Percentiles rank a stretch among this genome's conserved stretches.
phyloP scores from a whole-genome alignment of 2,113 vertebrate species.

The Bos indicus region DNA sequence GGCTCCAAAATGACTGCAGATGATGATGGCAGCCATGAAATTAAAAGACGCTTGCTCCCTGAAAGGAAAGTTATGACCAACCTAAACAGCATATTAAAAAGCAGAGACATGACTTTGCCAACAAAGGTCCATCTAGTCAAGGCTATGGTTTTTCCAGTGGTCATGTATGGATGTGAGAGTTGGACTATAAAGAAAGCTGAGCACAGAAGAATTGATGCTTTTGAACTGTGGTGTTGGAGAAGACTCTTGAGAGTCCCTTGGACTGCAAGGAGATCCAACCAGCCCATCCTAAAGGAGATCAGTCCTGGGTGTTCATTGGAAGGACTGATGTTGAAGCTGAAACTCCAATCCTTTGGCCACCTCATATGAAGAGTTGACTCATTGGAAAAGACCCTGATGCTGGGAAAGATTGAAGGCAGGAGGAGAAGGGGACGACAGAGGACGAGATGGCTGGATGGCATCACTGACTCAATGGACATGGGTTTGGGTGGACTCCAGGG shows the following conservation, averaged over 20 bases:
- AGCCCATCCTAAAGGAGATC: background rate
- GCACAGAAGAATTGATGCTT: accelerated
- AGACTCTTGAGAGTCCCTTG: background rate
- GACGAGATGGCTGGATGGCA: background rate
- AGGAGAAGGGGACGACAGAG: background rate
- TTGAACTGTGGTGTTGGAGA: background rate
- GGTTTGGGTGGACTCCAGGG: accelerated
- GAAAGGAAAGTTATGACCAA: background rate
- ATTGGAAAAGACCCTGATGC: background rate
- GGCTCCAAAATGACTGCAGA: background rate
- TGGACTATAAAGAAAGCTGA: background rate
- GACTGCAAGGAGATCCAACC: background rate
- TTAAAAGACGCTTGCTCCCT: background rate
- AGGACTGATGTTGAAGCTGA: background rate
- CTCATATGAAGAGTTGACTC: background rate
- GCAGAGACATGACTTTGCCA: background rate
- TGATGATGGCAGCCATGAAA: background rate
- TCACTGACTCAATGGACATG: accelerated
- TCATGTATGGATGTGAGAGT: background rate
- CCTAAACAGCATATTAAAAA: background rate
- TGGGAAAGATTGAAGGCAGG: background rate
- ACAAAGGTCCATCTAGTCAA: background rate
- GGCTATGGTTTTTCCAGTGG: background rate
- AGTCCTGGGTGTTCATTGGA: background rate
- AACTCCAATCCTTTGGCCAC: background rate